phyloP scores from a whole-genome alignment of 2,888 invertebrate species.

The Cryptosula pallasiana region DNA sequence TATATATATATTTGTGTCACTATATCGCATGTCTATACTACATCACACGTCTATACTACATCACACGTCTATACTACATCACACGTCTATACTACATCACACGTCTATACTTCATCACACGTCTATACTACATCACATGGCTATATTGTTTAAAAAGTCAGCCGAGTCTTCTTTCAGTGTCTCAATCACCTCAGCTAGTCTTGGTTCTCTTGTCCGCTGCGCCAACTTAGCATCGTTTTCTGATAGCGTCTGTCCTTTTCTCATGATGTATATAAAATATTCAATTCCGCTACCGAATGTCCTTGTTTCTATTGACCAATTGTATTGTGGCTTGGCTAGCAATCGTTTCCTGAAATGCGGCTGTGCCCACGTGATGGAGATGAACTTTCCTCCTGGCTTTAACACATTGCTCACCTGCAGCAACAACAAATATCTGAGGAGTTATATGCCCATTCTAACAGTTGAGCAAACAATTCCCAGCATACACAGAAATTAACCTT shows the following conservation, averaged over 20 bases:
- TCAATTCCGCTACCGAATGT: conserved; percentile 37
- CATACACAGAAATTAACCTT: conserved; percentile 34
- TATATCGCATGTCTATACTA: no score
- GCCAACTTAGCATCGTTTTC: conserved; percentile 25
- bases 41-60: no score
- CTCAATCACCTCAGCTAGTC: neutral
- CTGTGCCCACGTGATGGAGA: conserved; percentile 55
- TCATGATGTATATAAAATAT: conserved; percentile 36
- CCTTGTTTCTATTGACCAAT: conserved; percentile 34
- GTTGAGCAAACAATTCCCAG: neutral
- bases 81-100: no score
- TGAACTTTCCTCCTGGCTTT: conserved; percentile 41
- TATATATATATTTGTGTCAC: no score
- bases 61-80: no score
- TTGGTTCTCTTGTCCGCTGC: neutral
- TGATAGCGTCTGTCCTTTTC: conserved; percentile 32
- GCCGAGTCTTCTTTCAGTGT: neutral
- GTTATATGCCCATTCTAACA: no score
- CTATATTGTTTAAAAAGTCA: neutral
- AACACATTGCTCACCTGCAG: conserved; percentile 36
- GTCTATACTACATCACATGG: no score
- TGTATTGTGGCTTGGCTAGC: conserved; percentile 34
- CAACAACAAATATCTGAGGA: no score
- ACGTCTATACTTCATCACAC: no score
- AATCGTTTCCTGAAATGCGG: conserved; percentile 53